phyloP scores from a whole-genome alignment of 2,888 invertebrate genomes.

The Synanthedon formicaeformis region DNA sequence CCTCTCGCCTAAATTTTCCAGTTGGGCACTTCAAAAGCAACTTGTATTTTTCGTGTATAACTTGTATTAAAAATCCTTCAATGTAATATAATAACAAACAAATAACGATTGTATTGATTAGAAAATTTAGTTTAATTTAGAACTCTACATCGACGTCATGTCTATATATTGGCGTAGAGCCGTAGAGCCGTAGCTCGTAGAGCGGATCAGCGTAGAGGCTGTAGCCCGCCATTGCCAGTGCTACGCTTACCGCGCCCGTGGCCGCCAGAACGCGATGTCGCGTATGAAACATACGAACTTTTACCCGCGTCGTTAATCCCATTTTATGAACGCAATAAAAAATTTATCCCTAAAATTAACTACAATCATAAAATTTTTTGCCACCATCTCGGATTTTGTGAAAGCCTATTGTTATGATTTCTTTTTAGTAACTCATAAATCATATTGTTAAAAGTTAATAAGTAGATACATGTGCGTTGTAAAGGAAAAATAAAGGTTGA shows the following conservation, averaged over 20 bases:
- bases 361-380: slow-evolving; percentile 3
- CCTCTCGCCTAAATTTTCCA: too few relatives aligned
- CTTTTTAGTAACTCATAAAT: too few relatives aligned
- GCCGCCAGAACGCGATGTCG: slow-evolving; percentile 20
- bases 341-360: slow-evolving; percentile 7
- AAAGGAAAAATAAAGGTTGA: background rate
- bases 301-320: slow-evolving; percentile 40
- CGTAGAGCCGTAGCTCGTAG: slow-evolving; percentile 12
- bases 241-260: slow-evolving; percentile 38
- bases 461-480: background rate
- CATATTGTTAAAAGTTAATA: background rate
- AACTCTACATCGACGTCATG: too few relatives aligned
- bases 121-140: too few relatives aligned
- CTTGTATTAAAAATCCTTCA: too few relatives aligned
- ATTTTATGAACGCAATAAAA: slow-evolving; percentile 47
- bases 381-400: background rate
- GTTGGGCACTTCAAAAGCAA: too few relatives aligned
- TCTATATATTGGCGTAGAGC: slow-evolving; percentile 14
- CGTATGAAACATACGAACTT: slow-evolving; percentile 23
- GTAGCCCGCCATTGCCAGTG: slow-evolving; percentile 30
- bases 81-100: too few relatives aligned
- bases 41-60: too few relatives aligned
- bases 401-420: background rate
- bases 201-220: slow-evolving; percentile 7
- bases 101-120: too few relatives aligned